Evolutionary conservation across 2,888 invertebrate species (phyloP), one percentile per base, ranked within the genome.

Genomic region (Pterobdella sp.): DNA sequence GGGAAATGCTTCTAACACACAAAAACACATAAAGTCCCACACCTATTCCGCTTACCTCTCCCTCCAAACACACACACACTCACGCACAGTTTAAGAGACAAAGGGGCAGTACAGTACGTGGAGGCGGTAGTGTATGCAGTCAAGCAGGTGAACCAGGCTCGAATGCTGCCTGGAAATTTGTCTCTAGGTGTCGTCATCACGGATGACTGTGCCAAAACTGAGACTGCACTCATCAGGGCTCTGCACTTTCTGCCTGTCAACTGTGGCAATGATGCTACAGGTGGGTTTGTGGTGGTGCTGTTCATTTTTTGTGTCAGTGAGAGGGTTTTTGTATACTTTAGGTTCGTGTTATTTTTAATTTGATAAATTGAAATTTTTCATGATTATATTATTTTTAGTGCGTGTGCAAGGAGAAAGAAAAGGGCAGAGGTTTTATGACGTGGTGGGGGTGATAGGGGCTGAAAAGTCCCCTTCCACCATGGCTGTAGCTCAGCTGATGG

Each of bases 391-490:
- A 42, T 18, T 42, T 42, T 7, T 42, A 42, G 68, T 68, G 29
- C n/a, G 37, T 10, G 37, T 29, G 4, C 26, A 26, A 4, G 26
- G 35, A 14, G 4, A 68, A 2, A 7, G 42, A 1, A 29, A 35
- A 31, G 56, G 32, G 14, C 42, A 64, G 29, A 64, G 26, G 14
- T 74, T 75, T 64, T 80, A 77, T 74, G 80, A 81, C 70, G 81
- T 80, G 2, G 76, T 79, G 1, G 80, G 80, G 2, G 80, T 81
- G 7, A 77, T 81, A 2, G 81, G 80, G 32, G 77, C 81, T 14
- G 80, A 80, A 68, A 80, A 79, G 64, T 80, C 79, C 68, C 77
- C 79, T 14, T 76, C 79, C 26, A 80, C 79, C 72, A 79, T 80
- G 4, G 76, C 78, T 22, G 78, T 80, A 22, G 79, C 80, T 22